These are phyloP conservation scores for Neoitamus cyanurus DNA, from an alignment of 2,888 invertebrate species.

Conservation along the genomic window DNA sequence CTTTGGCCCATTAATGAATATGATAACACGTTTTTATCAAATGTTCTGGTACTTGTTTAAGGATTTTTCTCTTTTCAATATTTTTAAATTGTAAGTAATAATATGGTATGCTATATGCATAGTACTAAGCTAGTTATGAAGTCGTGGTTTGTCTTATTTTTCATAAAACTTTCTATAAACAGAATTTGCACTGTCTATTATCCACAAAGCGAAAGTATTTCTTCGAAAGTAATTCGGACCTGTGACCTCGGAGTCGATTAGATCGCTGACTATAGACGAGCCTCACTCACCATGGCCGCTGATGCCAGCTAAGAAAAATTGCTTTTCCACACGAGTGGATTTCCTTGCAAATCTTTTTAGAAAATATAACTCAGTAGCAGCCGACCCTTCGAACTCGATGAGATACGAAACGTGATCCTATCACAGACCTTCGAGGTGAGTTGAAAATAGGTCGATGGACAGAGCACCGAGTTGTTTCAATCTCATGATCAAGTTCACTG, in stretches of 20 bases:
- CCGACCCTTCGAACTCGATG: neutral
- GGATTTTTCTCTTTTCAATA: too few species aligned
- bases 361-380: neutral
- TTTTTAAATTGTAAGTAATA: too few species aligned
- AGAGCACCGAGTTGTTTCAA: neutral
- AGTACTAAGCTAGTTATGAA: too few species aligned
- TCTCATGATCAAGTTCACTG: neutral
- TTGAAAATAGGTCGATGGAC: conserved; percentile 24
- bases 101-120: too few species aligned
- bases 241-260: neutral
- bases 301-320: neutral
- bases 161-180: neutral
- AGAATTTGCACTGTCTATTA: neutral
- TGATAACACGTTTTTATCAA: too few species aligned
- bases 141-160: neutral
- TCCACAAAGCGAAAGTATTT: neutral
- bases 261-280: neutral
- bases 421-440: neutral
- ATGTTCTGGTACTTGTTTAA: too few species aligned
- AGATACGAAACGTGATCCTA: conserved; percentile 19
- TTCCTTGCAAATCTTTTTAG: neutral
- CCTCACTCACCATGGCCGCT: neutral
- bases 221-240: neutral
- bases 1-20: too few species aligned
- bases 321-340: neutral